Evolutionary conservation across 2,113 vertebrate species (phyloP).

Genomic region (Hassar affinis): DNA sequence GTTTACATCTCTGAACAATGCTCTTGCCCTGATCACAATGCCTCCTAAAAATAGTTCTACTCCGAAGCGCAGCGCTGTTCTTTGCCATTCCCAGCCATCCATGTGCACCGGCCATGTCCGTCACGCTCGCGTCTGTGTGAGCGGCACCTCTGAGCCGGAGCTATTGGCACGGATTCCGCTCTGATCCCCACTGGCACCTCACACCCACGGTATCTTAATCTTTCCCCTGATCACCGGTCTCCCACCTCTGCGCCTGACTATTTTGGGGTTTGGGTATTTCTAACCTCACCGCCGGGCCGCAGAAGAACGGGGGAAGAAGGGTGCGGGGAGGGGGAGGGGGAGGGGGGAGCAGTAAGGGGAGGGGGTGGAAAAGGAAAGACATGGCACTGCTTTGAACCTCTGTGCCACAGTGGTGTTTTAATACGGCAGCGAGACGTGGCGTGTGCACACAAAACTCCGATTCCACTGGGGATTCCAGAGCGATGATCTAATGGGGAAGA

Average conservation of each 20-base stretch:
- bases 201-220: constrained; percentile 58
- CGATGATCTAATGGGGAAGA: constrained; percentile 66
- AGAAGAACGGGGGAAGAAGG: background rate
- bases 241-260: constrained; percentile 50
- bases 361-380: background rate
- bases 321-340: background rate
- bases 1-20: background rate
- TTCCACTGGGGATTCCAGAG: constrained; percentile 67
- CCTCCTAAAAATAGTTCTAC: constrained; percentile 28
- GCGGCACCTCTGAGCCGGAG: constrained; percentile 42
- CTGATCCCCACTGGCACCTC: constrained; percentile 61
- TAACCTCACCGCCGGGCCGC: constrained; percentile 39
- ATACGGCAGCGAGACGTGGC: constrained; percentile 58
- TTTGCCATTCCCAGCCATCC: background rate
- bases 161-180: constrained; percentile 45
- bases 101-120: constrained; percentile 19
- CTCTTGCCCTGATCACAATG: background rate
- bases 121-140: constrained; percentile 23
- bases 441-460: constrained; percentile 61
- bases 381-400: constrained; percentile 49
- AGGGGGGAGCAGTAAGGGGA: no score
- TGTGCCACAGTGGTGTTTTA: constrained; percentile 49
- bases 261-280: constrained; percentile 53
- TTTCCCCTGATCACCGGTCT: constrained; percentile 48
- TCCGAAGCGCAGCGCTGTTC: constrained; percentile 17